Evolutionary conservation across 2,888 invertebrate species (phyloP), one percentile per base, ranked within the genome.

Genomic region (Eilema sororculum): DNA sequence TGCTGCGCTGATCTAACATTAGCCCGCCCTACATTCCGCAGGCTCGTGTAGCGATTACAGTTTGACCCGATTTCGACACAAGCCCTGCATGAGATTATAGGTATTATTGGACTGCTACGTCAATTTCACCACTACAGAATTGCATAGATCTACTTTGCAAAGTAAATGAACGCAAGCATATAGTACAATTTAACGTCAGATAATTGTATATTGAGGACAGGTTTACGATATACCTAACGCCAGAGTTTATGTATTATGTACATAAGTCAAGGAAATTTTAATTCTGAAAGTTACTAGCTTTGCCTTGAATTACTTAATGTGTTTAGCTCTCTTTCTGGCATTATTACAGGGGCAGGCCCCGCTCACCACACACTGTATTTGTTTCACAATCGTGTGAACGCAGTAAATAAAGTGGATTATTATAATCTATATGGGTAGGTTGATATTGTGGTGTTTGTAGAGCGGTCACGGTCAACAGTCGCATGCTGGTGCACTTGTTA

Each of bases 11-110:
- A 78, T 89, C 94, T 93, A 94, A 93, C 91, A 91, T 94, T 94
- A 94, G 93, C 90, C 84, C 88, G 91, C 86, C 91, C 91, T 90
- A 92, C 91, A 93, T 93, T 89, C 92, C 90, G 87, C 81, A 92
- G 89, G 90, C 88, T 90, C 87, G 87, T 83, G 83, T 78, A 83
- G 85, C 87, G 89, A 88, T 89, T 87, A 88, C 89, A 81, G 85
- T 81, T 89, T 92, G 93, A 93, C 93, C 93, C 81, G 87, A 91
- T 94, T 94, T 91, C 91, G 85, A 84, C 87, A 91, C 78, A 79
- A 81, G 83, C 79, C 83, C 81, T 79, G 83, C 77, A 69, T 78
- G 77, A 80, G 83, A 87, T 84, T 75, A 76, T 75, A 57, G 65
- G 65, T 65, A 65, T 65, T 65, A 65, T 57, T 57, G 65, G 57